Percentiles rank a stretch among this genome's conserved stretches.
phyloP scores from a whole-genome alignment of 2,888 invertebrate species.

The Serrognathus titanus region DNA sequence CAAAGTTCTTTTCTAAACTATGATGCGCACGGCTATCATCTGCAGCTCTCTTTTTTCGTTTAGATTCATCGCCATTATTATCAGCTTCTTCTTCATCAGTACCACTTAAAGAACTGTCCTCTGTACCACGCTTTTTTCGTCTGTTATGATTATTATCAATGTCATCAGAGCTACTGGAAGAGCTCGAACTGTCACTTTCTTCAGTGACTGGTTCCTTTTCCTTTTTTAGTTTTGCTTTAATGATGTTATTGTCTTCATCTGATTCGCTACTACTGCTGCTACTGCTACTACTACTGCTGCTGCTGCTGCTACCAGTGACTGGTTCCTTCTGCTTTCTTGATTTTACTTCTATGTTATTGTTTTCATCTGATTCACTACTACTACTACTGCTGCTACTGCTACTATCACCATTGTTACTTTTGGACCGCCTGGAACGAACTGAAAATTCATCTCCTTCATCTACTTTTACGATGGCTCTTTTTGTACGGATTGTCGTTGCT shows the following conservation, averaged over 20 bases:
- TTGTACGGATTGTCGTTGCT: background rate
- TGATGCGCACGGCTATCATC: slow-evolving; percentile 2
- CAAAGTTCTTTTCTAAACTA: slow-evolving; percentile 3
- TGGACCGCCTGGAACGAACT: background rate
- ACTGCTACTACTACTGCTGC: background rate
- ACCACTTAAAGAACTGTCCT: background rate
- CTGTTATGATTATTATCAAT: background rate
- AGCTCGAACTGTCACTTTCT: background rate
- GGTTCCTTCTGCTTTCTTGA: background rate
- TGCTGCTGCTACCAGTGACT: background rate
- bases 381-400: slow-evolving; percentile 6
- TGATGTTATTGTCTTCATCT: slow-evolving; percentile 14
- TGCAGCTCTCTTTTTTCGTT: background rate
- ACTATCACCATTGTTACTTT: background rate
- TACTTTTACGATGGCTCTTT: background rate
- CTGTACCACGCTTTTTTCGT: background rate
- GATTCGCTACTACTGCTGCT: background rate
- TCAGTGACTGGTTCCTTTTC: too few species aligned
- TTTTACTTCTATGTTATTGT: slow-evolving; percentile 3
- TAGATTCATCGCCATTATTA: too few species aligned
- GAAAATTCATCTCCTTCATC: slow-evolving; percentile 11
- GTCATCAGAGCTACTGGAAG: slow-evolving; percentile 1
- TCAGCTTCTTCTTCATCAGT: background rate
- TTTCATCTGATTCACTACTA: slow-evolving; percentile 9
- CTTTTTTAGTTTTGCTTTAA: too few species aligned